Evolutionary conservation across 2,113 vertebrate species (phyloP), one percentile per base, ranked within the genome.

Genomic region (Eurystomus gularis): DNA sequence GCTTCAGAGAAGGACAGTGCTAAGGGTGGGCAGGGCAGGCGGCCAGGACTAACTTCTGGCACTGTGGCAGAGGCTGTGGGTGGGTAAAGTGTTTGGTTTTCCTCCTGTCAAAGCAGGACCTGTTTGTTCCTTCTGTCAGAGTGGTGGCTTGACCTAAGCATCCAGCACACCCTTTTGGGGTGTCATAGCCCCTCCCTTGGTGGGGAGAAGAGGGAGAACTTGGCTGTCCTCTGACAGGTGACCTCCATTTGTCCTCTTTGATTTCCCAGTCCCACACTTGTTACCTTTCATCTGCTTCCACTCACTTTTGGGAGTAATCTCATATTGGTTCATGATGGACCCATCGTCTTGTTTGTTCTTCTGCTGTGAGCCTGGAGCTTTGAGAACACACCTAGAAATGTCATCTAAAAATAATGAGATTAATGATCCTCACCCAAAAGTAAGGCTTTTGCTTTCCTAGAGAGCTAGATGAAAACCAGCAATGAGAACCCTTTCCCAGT

Each of bases 261-360:
- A 31, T 35, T 16, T n/a, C 14, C 13, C 8, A 21, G 0, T 57
- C 37, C 42, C 20, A 49, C 11, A 13, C 12, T 58, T 1, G 1
- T 70, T 52, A 9, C 26, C 24, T 66, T 44, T 26, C 3, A 7
- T 37, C 52, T 46, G 8, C 19, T 80, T 60, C 52, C 17, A 29
- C 20, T 54, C 2, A 0, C 28, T 79, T 23, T 37, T 21, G 17
- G 57, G 54, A 60, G 21, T 6, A 31, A 17, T 51, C n/a, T 60
- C 1, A 0, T 68, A 10, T 33, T 0, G 0, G 42, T 24, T 4
- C 13, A 9, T 4, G 24, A 40, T 17, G 31, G 75, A 71, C 42
- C 31, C 0, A 0, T 72, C 49, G 54, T 73, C 55, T 73, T 23
- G 4, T 64, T 72, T 73, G 68, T 42, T 37, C 40, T 88, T 81